Base-by-base conservation (phyloP, 1,140 invertebrate genomes). In the Panagrolaimus sp. region DNA sequence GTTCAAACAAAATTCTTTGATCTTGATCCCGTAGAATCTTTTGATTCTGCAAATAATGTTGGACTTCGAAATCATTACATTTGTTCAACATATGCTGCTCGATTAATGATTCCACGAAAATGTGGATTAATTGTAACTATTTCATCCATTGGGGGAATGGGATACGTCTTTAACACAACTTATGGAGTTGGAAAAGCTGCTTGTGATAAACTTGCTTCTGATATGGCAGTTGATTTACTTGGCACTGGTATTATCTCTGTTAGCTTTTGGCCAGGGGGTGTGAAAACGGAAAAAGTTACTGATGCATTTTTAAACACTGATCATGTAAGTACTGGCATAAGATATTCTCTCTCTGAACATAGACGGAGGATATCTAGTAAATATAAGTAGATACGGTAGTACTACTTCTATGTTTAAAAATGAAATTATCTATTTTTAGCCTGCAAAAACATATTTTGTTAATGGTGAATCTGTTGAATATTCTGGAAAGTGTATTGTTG, bases 51-150 rank as follows among this genome's bases (percentile, higher is more conserved):
- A 13, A 86, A 86, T 67, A 83, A 84, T 66, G 85, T 86, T 31
- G 85, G 85, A 23, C 73, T 86, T n/a, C 78, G 84, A 61, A 86
- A 86, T 68, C 82, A 84, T 66, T 86, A 86, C 67, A 75, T 85
- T 25, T 86, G 85, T 70, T 66, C 83, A 5, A 82, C 83, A 1
- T 78, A 82, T 67, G 86, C 86, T 9, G 78, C 85, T n/a, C 73
- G 77, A 38, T 61, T 86, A 65, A 86, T 86, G 85, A 79, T 82
- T 9, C 72, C 74, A 14, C 57, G 79, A 16, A 82, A 82, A 66
- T 42, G 38, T 16, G 85, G 86, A 8, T 72, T 86, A 3, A 86
- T 86, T 66, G 79, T 86, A 0, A 85, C 85, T 64, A 78, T 86
- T 45, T 85, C 83, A 20, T 86, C 85, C 5, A 72, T 63, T 31